Base-by-base conservation (phyloP, 2,888 invertebrate genomes). In the Netelia fuscicornis region DNA sequence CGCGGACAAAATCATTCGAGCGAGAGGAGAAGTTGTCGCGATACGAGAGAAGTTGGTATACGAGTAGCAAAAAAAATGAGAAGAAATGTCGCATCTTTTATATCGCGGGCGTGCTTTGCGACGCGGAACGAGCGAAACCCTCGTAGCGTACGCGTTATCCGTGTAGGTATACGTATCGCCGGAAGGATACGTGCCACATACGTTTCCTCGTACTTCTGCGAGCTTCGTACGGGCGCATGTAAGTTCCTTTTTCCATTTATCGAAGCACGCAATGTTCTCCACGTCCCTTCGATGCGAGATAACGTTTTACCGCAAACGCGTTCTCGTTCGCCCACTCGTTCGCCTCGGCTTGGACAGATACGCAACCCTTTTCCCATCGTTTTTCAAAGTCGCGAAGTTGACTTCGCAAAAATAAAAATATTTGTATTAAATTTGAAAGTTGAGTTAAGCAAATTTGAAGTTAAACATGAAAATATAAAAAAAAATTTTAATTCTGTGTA, bases 1-100 rank as follows among this genome's bases (percentile, higher is more conserved):
- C 48, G 11, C 48, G n/a, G 56, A 8, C n/a, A 20, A 56, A 56
- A 5, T 56, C 56, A 56, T 9, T 56, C 5, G 56, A 56, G 20
- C n/a, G 56, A 56, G n/a, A 8, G n/a, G 2, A 56, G 72, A 74
- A 74, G 60, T 25, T 62, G 42, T 71, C 37, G 37, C 56, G 30
- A 20, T 30, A 44, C 56, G 60, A 44, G 56, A 72, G 2, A 72
- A 72, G 23, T 25, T 10, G 20, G 42, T 30, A 25, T 17, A 20
- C 42, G 1, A 30, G 5, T n/a, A 52, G 52, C 2, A 11, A 52
- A 13, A 52, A 52, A 52, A 52, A 52, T 0, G 60, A 10, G 25
- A 64, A 30, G 30, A 64, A 17, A n/a, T 17, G 37, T 25, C 25
- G 30, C 60, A 48, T 48, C 48, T 67, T 48, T 75, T 60, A n/a